Percentiles rank a stretch among this genome's conserved stretches.
Evolutionary conservation across 2,113 vertebrate genomes (phyloP).

Genomic region (Rana temporaria): DNA sequence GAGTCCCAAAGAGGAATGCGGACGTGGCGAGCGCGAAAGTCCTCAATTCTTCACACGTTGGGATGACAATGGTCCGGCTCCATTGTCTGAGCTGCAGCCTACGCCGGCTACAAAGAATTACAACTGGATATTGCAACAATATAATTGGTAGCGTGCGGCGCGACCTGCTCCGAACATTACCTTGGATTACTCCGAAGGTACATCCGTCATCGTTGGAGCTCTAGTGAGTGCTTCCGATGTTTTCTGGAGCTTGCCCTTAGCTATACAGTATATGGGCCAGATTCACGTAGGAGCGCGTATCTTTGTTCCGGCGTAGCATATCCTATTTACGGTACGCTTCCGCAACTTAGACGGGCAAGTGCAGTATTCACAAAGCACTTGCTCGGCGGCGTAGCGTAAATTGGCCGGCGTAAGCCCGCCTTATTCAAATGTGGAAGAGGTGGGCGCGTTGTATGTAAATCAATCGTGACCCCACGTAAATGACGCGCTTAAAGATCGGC

Average conservation of each 20-base stretch:
- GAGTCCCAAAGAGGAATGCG: conserved; percentile 70
- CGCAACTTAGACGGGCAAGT: too few relatives aligned
- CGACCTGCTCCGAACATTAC: conserved; percentile 64
- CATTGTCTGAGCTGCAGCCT: conserved; percentile 63
- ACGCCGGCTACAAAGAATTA: conserved; percentile 61
- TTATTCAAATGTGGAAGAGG: too few relatives aligned
- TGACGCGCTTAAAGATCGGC: too few relatives aligned
- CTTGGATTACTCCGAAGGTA: conserved; percentile 67
- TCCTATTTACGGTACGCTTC: too few relatives aligned
- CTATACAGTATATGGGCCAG: too few relatives aligned
- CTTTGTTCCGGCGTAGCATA: too few relatives aligned
- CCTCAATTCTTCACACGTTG: conserved; percentile 77
- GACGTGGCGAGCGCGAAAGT: conserved; percentile 69
- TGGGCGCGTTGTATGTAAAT: too few relatives aligned
- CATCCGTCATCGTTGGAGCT: conserved; percentile 68
- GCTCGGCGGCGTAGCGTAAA: too few relatives aligned
- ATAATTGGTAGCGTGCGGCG: conserved; percentile 70
- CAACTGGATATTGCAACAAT: conserved; percentile 69
- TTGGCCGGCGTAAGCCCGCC: too few relatives aligned
- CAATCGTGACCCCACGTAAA: too few relatives aligned
- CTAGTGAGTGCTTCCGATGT: conserved; percentile 62
- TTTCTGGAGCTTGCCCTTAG: conserved; percentile 40
- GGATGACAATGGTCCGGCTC: conserved; percentile 69
- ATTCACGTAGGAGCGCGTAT: too few relatives aligned
- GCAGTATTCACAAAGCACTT: too few relatives aligned